Evolutionary conservation across 2,797 vertebrate genomes (phyloP).

Genomic region (Bovichtus variegatus): DNA sequence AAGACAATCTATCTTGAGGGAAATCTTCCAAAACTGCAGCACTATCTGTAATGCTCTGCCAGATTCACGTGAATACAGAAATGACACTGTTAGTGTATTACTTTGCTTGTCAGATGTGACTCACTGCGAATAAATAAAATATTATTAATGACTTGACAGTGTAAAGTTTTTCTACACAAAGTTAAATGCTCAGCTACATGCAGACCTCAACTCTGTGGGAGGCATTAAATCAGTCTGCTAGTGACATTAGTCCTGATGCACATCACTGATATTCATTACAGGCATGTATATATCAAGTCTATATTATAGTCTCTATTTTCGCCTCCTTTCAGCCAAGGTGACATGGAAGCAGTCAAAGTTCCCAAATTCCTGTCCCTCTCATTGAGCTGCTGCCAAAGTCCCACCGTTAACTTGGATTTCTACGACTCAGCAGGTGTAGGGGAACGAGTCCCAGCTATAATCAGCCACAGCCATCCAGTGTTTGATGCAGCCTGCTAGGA

Average conservation of each 20-base stretch:
- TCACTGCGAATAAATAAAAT: slow-evolving; percentile 16
- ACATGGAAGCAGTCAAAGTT: slow-evolving; percentile 67
- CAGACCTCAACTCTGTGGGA: slow-evolving; percentile 32
- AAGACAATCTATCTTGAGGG: neutral
- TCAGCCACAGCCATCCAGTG: slow-evolving; percentile 85
- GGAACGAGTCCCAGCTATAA: slow-evolving; percentile 84
- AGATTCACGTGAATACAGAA: neutral
- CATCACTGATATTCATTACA: slow-evolving; percentile 64
- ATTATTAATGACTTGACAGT: slow-evolving; percentile 24
- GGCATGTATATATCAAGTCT: slow-evolving; percentile 54
- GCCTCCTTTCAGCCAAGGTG: slow-evolving; percentile 73
- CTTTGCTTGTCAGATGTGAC: slow-evolving; percentile 11
- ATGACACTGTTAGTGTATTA: neutral
- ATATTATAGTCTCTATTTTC: slow-evolving; percentile 76
- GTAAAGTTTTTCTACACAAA: slow-evolving; percentile 32
- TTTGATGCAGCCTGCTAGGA: slow-evolving; percentile 91
- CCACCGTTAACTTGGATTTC: slow-evolving; percentile 85
- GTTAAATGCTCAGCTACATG: slow-evolving; percentile 42
- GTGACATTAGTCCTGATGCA: slow-evolving; percentile 50
- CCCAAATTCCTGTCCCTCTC: slow-evolving; percentile 66
- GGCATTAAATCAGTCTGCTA: slow-evolving; percentile 56
- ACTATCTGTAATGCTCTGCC: neutral
- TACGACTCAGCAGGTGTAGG: slow-evolving; percentile 88
- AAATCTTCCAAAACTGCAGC: slow-evolving; percentile 6
- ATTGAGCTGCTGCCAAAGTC: slow-evolving; percentile 71